Evolutionary conservation across 2,113 vertebrate genomes (phyloP).

Genomic region (Amblyopsis rosae): DNA sequence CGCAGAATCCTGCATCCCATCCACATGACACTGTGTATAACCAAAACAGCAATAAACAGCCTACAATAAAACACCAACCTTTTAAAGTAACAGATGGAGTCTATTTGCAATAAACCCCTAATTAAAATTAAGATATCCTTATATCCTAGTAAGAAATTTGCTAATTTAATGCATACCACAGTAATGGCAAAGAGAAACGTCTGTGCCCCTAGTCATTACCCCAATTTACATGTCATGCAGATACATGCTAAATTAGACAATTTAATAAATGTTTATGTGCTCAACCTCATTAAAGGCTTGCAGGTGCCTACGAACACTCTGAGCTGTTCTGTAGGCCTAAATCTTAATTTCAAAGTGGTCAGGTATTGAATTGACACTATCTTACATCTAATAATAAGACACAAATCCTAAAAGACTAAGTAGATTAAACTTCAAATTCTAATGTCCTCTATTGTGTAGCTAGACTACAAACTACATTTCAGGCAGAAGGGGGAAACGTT

Average conservation of each 20-base stretch:
- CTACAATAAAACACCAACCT: constrained; percentile 41
- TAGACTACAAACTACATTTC: too few species aligned
- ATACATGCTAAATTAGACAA: constrained; percentile 7
- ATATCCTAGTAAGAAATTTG: not conserved
- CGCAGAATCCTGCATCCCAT: constrained; percentile 35
- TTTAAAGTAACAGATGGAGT: constrained; percentile 46
- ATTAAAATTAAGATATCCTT: not conserved
- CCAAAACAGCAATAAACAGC: constrained; percentile 36
- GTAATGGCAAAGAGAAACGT: not conserved
- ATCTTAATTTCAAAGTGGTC: not conserved
- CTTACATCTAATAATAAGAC: too few species aligned
- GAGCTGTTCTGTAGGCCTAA: not conserved
- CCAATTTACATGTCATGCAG: not conserved
- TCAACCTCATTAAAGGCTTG: not conserved
- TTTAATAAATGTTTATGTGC: not conserved
- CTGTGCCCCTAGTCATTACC: not conserved
- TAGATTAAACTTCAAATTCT: too few species aligned
- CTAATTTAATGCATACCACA: not conserved
- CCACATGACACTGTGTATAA: constrained; percentile 32
- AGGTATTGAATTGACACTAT: not conserved
- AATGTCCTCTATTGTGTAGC: too few species aligned
- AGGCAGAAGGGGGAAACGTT: too few species aligned
- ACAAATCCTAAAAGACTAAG: too few species aligned
- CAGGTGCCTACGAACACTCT: not conserved
- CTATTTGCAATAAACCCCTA: not conserved